phyloP scores from a whole-genome alignment of 2,888 invertebrate species.

The Andrena fulva region DNA sequence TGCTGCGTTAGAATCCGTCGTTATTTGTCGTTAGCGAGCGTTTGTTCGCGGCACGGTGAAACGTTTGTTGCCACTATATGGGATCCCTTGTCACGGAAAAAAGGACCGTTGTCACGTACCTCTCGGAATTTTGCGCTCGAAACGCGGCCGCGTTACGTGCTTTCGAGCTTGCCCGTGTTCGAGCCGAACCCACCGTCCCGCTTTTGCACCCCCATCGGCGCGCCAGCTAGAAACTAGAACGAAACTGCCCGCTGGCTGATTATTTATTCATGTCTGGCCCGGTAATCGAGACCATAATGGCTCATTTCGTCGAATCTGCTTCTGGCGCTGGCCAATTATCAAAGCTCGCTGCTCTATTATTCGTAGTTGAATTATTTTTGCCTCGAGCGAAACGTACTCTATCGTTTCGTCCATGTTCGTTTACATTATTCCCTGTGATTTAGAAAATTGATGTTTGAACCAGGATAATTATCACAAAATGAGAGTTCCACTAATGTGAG shows the following conservation, averaged over 20 bases:
- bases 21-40: constrained; percentile 68
- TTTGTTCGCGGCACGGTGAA: constrained; percentile 63
- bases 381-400: too few species aligned
- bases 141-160: constrained; percentile 56
- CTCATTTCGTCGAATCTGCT: constrained; percentile 28
- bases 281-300: constrained; percentile 32
- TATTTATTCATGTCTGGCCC: constrained; percentile 30
- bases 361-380: constrained; percentile 2
- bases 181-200: constrained; percentile 21
- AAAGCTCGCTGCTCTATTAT: constrained; percentile 14
- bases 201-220: constrained; percentile 2
- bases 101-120: constrained; percentile 55
- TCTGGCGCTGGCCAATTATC: constrained; percentile 29
- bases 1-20: constrained; percentile 51
- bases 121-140: constrained; percentile 41
- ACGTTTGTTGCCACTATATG: constrained; percentile 45
- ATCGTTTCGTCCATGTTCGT: background rate
- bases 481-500: too few species aligned
- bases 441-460: constrained; percentile 4
- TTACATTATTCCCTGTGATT: background rate
- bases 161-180: constrained; percentile 28
- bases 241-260: constrained; percentile 30
- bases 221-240: constrained; percentile 27
- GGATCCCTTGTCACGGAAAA: constrained; percentile 53
- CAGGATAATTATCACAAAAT: background rate